Conservation (phyloP, 2,888 invertebrate genomes). For the Alsophila aescularia region DNA sequence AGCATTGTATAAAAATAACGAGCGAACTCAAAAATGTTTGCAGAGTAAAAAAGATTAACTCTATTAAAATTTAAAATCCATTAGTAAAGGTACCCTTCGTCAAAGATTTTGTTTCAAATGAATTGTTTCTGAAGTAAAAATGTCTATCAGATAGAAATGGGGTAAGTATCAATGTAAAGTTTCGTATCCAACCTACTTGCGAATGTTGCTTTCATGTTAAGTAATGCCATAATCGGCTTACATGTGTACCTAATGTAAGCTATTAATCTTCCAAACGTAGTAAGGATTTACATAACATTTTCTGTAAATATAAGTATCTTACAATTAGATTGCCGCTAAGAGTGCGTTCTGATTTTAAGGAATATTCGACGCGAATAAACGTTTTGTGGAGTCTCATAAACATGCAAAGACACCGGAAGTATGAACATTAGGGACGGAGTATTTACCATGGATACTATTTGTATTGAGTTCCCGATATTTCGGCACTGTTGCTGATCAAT, state of each 20-base stretch:
- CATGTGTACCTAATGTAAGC: slow-evolving; percentile 9
- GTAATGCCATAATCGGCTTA: slow-evolving; percentile 16
- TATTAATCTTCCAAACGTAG: slow-evolving; percentile 10
- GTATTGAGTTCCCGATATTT: no score
- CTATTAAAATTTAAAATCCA: background rate
- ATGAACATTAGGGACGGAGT: no score
- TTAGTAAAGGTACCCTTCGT: no score
- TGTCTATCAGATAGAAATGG: background rate
- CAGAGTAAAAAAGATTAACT: no score
- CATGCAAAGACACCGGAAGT: no score
- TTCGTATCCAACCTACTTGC: background rate
- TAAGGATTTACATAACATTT: slow-evolving; percentile 14
- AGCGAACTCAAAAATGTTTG: no score
- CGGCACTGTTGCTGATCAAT: no score
- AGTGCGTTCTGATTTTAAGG: background rate
- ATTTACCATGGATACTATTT: no score
- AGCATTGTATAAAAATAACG: no score
- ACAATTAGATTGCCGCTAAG: background rate
- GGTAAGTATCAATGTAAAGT: background rate
- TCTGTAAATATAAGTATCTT: background rate
- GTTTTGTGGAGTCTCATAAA: background rate
- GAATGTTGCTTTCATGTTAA: slow-evolving; percentile 3
- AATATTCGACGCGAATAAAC: background rate
- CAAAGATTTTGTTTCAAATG: background rate
- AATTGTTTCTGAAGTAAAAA: background rate